Base-by-base conservation (phyloP, 2,113 vertebrate genomes). In the Lepisosteus osseus region DNA sequence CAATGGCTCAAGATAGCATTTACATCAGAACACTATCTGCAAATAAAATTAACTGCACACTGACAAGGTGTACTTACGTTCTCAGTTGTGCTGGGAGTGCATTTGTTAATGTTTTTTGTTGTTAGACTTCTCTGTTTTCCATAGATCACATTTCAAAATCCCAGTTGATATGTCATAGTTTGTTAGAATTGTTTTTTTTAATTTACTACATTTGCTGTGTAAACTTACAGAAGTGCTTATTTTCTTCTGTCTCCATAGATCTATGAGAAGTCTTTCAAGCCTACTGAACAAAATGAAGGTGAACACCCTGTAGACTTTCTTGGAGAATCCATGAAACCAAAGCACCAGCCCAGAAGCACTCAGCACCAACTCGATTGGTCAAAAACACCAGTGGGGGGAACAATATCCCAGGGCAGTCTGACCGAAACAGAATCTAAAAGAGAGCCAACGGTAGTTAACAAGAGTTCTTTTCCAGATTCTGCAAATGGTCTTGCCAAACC, bases 321-420 rank as follows among this genome's bases (percentile, higher is more conserved):
- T 86, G 74, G 91, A 88, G 97, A 97, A 86, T 92, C 92, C 90
- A 89, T 95, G 91, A 95, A 93, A 89, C 94, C 95, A 91, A 98
- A 97, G 88, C 94, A 98, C 90, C 96, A 96, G 93, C 94, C 93
- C 80, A 97, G 95, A 91, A 92, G 85, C 86, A 87, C 83, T 83
- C 93, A 93, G 86, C 92, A 94, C 84, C 94, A 94, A 79, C 82
- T 93, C 68, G 94, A 96, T 82, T 98, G 97, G 97, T 92, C 92
- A 79, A 76, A 83, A 1, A 92, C 84, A 77, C 88, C 93, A 0
- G 86, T 92, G n/a, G 83, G 87, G 67, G 88, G 92, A 67, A 83
- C 92, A 0, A 4, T 84, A 73, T 88, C 92, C 77, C 93, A 93
- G 55, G 92, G 90, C 77, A 94, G 92, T 77, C 90, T 92, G 73